Evolutionary conservation across 2,797 vertebrate genomes (phyloP).

Genomic region (Sternarchorhynchus goeldii): DNA sequence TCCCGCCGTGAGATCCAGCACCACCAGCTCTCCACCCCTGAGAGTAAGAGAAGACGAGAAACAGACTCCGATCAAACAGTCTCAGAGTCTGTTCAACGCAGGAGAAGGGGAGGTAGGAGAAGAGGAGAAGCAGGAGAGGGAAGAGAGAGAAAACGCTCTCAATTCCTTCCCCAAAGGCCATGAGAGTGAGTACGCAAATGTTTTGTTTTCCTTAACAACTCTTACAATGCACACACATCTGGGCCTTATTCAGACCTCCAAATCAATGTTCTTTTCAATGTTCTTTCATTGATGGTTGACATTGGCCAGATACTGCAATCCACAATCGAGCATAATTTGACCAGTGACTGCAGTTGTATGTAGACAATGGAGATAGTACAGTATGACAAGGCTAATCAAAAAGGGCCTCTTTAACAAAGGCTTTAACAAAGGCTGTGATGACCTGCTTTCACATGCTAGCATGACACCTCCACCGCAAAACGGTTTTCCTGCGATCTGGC

Average conservation of each 20-base stretch:
- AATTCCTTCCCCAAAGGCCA: constrained; percentile 61
- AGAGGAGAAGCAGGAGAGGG: constrained; percentile 25
- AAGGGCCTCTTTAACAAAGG: constrained; percentile 12
- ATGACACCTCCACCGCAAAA: constrained; percentile 41
- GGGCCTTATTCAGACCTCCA: constrained; percentile 22
- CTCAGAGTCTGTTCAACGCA: constrained; percentile 59
- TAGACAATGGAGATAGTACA: constrained; percentile 25
- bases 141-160: constrained; percentile 65
- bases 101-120: constrained; percentile 64
- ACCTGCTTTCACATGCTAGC: constrained; percentile 35
- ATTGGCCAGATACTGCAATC: constrained; percentile 35
- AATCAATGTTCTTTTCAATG: constrained; percentile 39
- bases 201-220: constrained; percentile 38
- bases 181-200: constrained; percentile 66
- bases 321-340: constrained; percentile 27
- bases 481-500: constrained; percentile 33
- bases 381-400: constrained; percentile 40
- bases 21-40: constrained; percentile 63
- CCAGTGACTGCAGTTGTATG: constrained; percentile 30
- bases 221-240: constrained; percentile 20
- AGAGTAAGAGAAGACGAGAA: constrained; percentile 57
- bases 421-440: constrained; percentile 7
- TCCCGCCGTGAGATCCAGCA: constrained; percentile 64
- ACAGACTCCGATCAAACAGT: constrained; percentile 62
- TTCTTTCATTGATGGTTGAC: constrained; percentile 44